Evolutionary conservation across 2,797 vertebrate species (phyloP).

Genomic region (Corythornis leucogaster): DNA sequence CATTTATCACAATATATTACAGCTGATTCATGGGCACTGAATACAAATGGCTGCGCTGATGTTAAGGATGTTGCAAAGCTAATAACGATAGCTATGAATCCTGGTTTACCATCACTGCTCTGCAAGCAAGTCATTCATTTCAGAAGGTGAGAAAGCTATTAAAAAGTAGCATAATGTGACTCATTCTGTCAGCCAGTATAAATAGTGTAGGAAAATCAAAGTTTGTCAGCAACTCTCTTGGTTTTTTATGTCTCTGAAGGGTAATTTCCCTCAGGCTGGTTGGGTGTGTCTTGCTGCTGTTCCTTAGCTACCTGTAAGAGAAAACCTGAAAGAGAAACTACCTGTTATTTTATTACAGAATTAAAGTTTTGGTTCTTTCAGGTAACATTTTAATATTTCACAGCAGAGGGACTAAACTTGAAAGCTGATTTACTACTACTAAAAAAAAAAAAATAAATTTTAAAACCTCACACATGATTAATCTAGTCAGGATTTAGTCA

Average conservation of each 20-base stretch:
- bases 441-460: neutral
- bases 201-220: neutral
- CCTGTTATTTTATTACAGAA: neutral
- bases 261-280: neutral
- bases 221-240: neutral
- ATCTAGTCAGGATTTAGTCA: neutral
- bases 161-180: conserved; percentile 52
- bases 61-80: conserved; percentile 51
- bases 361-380: neutral
- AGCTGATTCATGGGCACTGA: conserved; percentile 51
- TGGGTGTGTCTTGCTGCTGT: neutral
- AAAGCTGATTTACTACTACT: neutral
- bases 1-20: conserved; percentile 63
- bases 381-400: neutral
- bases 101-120: conserved; percentile 38
- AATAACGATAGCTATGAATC: conserved; percentile 53
- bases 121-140: conserved; percentile 66
- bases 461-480: neutral
- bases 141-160: conserved; percentile 59
- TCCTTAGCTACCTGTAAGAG: neutral
- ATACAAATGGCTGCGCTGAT: conserved; percentile 20
- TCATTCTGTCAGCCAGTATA: conserved; percentile 25
- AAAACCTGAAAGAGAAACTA: neutral
- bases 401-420: neutral
- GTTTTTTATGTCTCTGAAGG: neutral